phyloP scores from a whole-genome alignment of 1,140 invertebrate species.

The Polypedilum pembai region DNA sequence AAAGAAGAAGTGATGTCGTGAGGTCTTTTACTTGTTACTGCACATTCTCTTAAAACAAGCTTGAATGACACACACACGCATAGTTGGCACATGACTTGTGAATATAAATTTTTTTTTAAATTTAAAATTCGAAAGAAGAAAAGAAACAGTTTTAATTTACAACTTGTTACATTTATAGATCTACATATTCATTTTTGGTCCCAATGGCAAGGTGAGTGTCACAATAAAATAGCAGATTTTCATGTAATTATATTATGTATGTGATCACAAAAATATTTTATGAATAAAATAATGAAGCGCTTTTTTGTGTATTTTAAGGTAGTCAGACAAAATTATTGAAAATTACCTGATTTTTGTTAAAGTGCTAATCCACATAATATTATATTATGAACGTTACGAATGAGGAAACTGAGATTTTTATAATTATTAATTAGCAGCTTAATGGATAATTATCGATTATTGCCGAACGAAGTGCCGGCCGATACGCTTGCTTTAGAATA shows the following conservation, averaged over 20 bases:
- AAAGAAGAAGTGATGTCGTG: no score
- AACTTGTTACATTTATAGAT: conserved; percentile 19
- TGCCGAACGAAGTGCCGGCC: background rate
- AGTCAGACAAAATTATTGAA: no score
- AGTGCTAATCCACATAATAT: background rate
- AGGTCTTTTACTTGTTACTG: background rate
- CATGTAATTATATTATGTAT: background rate
- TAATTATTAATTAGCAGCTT: conserved; percentile 18
- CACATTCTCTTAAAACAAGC: background rate
- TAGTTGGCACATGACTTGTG: background rate
- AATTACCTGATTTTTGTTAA: no score
- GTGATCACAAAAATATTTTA: background rate
- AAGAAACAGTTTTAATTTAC: conserved; percentile 22
- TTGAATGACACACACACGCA: background rate
- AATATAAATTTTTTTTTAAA: background rate
- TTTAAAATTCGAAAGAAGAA: conserved; percentile 24
- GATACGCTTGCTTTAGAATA: background rate
- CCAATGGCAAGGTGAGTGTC: conserved; percentile 9
- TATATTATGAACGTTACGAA: background rate
- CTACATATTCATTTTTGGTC: background rate
- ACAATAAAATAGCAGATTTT: conserved; percentile 16
- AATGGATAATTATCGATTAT: conserved; percentile 19
- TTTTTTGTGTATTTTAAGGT: no score
- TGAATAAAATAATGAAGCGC: background rate
- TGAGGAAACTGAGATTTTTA: conserved; percentile 15